These are phyloP conservation scores for Caenorhabditis sp. DNA, from an alignment of 2,888 invertebrate genomes.

Conservation along the genomic window DNA sequence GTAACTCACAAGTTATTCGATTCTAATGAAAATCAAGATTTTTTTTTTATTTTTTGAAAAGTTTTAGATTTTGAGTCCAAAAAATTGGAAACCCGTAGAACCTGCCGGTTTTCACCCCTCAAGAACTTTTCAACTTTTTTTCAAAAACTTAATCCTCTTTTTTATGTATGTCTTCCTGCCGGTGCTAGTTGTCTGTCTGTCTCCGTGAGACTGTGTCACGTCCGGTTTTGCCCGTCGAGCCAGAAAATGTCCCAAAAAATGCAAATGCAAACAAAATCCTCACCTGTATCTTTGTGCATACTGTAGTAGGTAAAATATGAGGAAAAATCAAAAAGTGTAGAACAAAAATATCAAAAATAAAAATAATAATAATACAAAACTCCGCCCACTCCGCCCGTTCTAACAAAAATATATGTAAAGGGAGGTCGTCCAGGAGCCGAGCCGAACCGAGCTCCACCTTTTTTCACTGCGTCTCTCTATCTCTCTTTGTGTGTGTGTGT, in stretches of 20 bases:
- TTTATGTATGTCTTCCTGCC: too few species aligned
- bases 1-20: too few species aligned
- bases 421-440: neutral
- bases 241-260: neutral
- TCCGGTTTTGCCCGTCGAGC: neutral
- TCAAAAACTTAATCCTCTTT: neutral
- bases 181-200: neutral
- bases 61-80: too few species aligned
- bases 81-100: too few species aligned
- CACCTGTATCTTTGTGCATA: constrained; percentile 46
- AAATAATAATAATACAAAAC: neutral
- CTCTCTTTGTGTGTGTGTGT: constrained; percentile 14
- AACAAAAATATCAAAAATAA: neutral
- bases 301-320: constrained; percentile 5
- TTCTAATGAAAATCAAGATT: too few species aligned
- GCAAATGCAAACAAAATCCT: constrained; percentile 4
- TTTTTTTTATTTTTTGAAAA: too few species aligned
- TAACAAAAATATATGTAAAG: neutral
- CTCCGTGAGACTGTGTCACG: neutral
- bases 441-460: neutral
- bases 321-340: neutral
- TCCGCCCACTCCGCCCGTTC: neutral
- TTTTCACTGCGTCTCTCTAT: constrained; percentile 6
- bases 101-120: too few species aligned
- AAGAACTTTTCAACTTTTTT: neutral